Conservation (phyloP, 1,140 invertebrate species). For the Drosophila orosa region DNA sequence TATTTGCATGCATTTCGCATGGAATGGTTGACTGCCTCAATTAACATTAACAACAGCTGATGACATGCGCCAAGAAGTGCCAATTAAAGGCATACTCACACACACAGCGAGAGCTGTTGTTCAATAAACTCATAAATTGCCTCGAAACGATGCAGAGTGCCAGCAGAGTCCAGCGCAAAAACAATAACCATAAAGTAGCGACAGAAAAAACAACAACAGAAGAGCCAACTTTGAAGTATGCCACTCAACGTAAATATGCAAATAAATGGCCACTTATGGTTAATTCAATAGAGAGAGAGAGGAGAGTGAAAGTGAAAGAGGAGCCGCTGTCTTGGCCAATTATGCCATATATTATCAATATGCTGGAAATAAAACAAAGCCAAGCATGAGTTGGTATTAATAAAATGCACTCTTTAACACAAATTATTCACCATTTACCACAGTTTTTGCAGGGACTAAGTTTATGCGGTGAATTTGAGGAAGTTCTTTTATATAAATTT, state of each 20-base stretch:
- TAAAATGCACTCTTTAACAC: slow-evolving; percentile 50
- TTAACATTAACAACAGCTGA: slow-evolving; percentile 45
- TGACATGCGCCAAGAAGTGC: slow-evolving; percentile 59
- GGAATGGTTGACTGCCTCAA: slow-evolving; percentile 10
- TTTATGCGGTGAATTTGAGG: slow-evolving; percentile 2
- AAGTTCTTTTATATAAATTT: too few species aligned
- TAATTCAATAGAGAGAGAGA: slow-evolving; percentile 46
- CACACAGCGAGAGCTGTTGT: slow-evolving; percentile 14
- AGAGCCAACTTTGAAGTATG: slow-evolving; percentile 61
- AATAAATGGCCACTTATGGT: slow-evolving; percentile 80
- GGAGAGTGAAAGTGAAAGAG: slow-evolving; percentile 15
- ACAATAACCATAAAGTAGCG: slow-evolving; percentile 71
- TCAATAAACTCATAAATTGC: slow-evolving; percentile 78
- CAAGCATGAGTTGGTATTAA: slow-evolving; percentile 58
- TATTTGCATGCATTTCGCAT: slow-evolving; percentile 39
- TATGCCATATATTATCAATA: slow-evolving; percentile 65
- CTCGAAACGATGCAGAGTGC: slow-evolving; percentile 62
- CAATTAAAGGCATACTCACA: slow-evolving; percentile 66
- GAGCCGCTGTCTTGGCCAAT: slow-evolving; percentile 55
- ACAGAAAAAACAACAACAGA: slow-evolving; percentile 33
- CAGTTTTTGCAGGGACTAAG: not conserved
- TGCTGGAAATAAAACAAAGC: slow-evolving; percentile 64
- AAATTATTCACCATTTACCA: slow-evolving; percentile 12
- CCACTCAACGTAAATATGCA: slow-evolving; percentile 74
- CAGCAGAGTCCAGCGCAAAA: slow-evolving; percentile 46